phyloP scores from a whole-genome alignment of 2,888 invertebrate genomes.

The Ptychoptera contaminata region DNA sequence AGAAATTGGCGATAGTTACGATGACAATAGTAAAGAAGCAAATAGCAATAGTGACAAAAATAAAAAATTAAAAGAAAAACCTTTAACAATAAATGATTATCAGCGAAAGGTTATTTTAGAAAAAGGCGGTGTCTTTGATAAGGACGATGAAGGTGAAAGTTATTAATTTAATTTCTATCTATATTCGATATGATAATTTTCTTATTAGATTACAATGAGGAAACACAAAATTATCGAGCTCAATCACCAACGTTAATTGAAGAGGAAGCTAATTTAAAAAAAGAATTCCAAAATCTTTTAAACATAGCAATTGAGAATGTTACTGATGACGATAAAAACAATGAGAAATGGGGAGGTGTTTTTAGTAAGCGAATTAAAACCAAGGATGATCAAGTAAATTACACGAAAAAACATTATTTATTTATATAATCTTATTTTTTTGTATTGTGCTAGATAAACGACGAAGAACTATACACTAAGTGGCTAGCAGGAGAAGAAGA shows the following conservation, averaged over 20 bases:
- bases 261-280: slow-evolving; percentile 49
- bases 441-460: slow-evolving; percentile 25
- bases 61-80: slow-evolving; percentile 34
- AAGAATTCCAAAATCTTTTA: slow-evolving; percentile 41
- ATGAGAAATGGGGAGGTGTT: slow-evolving; percentile 35
- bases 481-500: slow-evolving; percentile 67
- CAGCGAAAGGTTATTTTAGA: slow-evolving; percentile 59
- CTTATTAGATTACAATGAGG: slow-evolving; percentile 10
- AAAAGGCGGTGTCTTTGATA: slow-evolving; percentile 42
- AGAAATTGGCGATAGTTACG: slow-evolving; percentile 20
- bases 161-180: too few species aligned
- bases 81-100: slow-evolving; percentile 59
- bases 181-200: too few species aligned
- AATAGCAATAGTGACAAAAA: slow-evolving; percentile 4
- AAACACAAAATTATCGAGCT: slow-evolving; percentile 15
- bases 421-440: slow-evolving; percentile 13
- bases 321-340: slow-evolving; percentile 36
- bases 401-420: too few species aligned
- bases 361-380: slow-evolving; percentile 39
- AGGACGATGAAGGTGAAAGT: too few species aligned
- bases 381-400: slow-evolving; percentile 30
- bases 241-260: slow-evolving; percentile 42
- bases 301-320: slow-evolving; percentile 19
- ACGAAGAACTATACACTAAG: slow-evolving; percentile 48
- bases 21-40: slow-evolving; percentile 6